Conservation (phyloP, 2,797 vertebrate species). For the Epinephelus malabaricus region DNA sequence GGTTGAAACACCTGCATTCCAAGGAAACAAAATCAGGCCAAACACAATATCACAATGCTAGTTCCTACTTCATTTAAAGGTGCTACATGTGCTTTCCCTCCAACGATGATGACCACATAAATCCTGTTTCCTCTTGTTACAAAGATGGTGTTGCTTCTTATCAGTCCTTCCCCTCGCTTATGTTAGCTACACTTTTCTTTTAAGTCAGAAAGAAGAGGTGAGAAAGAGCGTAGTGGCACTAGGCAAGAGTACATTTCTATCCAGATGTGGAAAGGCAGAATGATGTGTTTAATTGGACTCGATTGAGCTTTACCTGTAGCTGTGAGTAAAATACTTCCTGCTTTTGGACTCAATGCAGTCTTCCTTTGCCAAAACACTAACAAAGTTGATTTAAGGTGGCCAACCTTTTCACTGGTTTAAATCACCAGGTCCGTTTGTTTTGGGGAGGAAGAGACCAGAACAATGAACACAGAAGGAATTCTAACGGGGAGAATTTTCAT, state of each 20-base stretch:
- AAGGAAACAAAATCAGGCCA: conserved; percentile 26
- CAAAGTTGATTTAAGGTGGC: not conserved
- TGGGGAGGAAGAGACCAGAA: too few species aligned
- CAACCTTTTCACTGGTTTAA: too few species aligned
- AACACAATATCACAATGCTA: not conserved
- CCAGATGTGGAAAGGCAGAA: not conserved
- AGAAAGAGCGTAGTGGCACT: not conserved
- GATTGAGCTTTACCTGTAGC: too few species aligned
- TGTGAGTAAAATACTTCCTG: conserved; percentile 12
- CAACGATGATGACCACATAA: too few species aligned
- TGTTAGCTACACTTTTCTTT: not conserved
- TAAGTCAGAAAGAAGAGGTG: not conserved
- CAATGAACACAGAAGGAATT: too few species aligned
- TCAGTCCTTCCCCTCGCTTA: not conserved
- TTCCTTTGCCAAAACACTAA: not conserved
- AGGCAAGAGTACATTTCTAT: not conserved
- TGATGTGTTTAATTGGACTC: too few species aligned
- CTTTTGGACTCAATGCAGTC: not conserved
- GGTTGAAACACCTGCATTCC: not conserved
- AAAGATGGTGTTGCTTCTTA: not conserved
- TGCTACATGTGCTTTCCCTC: too few species aligned
- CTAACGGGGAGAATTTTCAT: too few species aligned
- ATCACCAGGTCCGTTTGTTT: too few species aligned
- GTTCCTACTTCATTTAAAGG: not conserved
- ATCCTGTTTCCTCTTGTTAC: not conserved